Evolutionary conservation across 2,888 invertebrate genomes (phyloP), one percentile per base, ranked within the genome.

Genomic region (Drosophila borealis): DNA sequence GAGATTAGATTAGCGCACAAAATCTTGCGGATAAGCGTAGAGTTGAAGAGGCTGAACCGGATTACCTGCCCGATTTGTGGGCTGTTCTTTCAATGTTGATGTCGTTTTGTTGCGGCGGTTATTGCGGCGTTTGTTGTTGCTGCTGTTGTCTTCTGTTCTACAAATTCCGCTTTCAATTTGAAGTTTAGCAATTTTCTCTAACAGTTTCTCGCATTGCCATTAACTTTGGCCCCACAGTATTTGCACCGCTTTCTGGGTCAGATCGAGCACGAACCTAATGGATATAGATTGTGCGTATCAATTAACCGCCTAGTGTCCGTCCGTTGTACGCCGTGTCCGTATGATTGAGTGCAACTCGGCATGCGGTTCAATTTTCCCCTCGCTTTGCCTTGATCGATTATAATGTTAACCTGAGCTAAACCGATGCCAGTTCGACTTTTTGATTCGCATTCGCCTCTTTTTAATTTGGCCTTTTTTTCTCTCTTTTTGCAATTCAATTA

Each of bases 341-440:
- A 67, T 81, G 79, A 84, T 87, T 84, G 82, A 89, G 86, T 84
- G 74, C 77, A 74, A 60, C 60, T 64, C 67, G 67, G 81, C 85
- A 84, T 69, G 85, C 69, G 69, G 62, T 80, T 72, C 46, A 54
- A 74, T 80, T 65, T 71, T 79, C 86, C 87, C 74, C 82, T 88
- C 80, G 80, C 74, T 88, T 89, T 82, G 71, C 82, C 85, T 89
- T 89, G 89, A 89, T 89, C 85, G 85, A 86, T 86, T 86, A 86
- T 86, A 82, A 86, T 88, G 88, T 89, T 86, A 85, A 89, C 78
- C 72, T 70, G 48, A 59, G 50, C 64, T 53, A 62, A 71, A 50
- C 44, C 54, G 63, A 67, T 55, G 66, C 55, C 57, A 66, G 68
- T 64, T 70, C 48, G 61, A 66, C 61, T 62, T 82, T 71, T 62